phyloP scores from a whole-genome alignment of 2,888 invertebrate genomes.

The Scaptodrosophila latifasciaeformis region DNA sequence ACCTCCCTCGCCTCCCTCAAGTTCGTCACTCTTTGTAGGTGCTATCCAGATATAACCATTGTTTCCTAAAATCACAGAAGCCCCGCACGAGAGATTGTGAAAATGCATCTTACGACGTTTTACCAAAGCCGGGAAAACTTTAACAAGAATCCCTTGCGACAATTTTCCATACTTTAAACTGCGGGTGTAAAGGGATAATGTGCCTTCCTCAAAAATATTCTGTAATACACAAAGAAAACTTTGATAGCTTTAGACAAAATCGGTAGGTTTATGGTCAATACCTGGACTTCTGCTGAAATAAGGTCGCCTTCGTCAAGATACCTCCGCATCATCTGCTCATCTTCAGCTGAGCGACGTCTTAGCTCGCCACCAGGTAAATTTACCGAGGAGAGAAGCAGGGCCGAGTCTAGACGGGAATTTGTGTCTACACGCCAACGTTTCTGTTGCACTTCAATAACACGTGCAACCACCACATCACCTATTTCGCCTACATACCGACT shows the following conservation, averaged over 20 bases:
- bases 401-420: slow-evolving; percentile 91
- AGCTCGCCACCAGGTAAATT: slow-evolving; percentile 98
- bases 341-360: slow-evolving; percentile 93
- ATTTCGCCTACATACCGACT: slow-evolving; percentile 94
- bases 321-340: slow-evolving; percentile 97
- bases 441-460: slow-evolving; percentile 95
- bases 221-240: slow-evolving; percentile 6
- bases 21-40: slow-evolving; percentile 80
- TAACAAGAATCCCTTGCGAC: slow-evolving; percentile 90
- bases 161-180: slow-evolving; percentile 98
- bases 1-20: slow-evolving; percentile 81
- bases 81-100: slow-evolving; percentile 93
- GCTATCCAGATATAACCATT: slow-evolving; percentile 98
- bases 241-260: neutral
- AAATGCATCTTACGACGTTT: slow-evolving; percentile 97
- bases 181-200: slow-evolving; percentile 94
- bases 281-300: slow-evolving; percentile 97
- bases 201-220: slow-evolving; percentile 92
- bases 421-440: slow-evolving; percentile 97
- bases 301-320: slow-evolving; percentile 96
- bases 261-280: slow-evolving; percentile 7
- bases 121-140: slow-evolving; percentile 93
- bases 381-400: slow-evolving; percentile 91
- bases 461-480: slow-evolving; percentile 96
- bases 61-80: slow-evolving; percentile 94